These are phyloP conservation scores for Dasyornis broadbenti DNA, from an alignment of 2,113 vertebrate genomes.

Conservation along the genomic window DNA sequence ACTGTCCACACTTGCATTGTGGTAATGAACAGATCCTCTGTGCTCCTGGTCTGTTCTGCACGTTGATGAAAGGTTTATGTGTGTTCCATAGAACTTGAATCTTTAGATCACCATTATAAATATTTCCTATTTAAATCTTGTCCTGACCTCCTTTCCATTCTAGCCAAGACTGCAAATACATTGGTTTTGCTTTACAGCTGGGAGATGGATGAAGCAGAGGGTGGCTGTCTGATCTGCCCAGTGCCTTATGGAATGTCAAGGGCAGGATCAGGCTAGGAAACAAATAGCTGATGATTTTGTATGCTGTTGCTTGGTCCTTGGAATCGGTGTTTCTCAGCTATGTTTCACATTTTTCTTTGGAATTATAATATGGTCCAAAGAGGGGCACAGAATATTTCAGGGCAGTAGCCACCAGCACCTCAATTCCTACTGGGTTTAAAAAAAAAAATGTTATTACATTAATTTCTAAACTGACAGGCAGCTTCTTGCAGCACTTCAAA, in stretches of 20 bases:
- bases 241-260: background rate
- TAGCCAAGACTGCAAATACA: background rate
- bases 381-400: background rate
- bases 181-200: background rate
- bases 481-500: background rate
- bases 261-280: background rate
- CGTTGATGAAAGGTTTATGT: fast-evolving
- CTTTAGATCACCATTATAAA: background rate
- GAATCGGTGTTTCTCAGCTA: background rate
- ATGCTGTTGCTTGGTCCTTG: background rate
- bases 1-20: background rate
- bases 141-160: background rate
- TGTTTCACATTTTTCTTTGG: background rate
- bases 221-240: background rate
- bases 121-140: background rate
- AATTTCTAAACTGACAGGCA: background rate
- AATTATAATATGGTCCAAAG: background rate
- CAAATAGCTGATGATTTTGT: background rate
- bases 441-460: background rate
- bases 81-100: background rate
- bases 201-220: background rate
- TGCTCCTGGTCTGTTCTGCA: background rate
- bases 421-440: fast-evolving
- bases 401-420: background rate
- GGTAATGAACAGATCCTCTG: background rate